Evolutionary conservation across 2,113 vertebrate genomes (phyloP).

Genomic region (Esox niger): DNA sequence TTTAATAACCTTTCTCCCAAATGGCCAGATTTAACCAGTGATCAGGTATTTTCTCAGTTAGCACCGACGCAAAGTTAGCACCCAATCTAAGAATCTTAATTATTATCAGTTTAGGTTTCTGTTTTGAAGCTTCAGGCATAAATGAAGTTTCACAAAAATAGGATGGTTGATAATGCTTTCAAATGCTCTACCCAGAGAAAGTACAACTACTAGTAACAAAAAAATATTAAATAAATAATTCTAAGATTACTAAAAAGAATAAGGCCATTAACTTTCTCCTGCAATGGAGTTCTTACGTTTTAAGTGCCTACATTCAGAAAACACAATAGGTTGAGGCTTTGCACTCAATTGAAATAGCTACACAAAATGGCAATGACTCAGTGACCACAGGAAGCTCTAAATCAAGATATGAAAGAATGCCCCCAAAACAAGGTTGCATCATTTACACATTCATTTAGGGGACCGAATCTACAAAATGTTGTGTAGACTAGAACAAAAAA

Average conservation of each 20-base stretch:
- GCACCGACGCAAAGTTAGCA: not conserved
- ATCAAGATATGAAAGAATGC: not conserved
- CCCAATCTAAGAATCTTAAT: not conserved
- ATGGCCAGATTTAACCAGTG: too few species aligned
- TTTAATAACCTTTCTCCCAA: too few species aligned
- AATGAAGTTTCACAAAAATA: not conserved
- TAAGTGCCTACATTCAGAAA: not conserved
- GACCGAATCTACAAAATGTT: not conserved
- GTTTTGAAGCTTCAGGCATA: too few species aligned
- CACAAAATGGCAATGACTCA: not conserved
- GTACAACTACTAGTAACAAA: not conserved
- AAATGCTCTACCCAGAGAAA: not conserved
- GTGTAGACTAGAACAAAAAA: not conserved
- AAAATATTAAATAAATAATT: not conserved
- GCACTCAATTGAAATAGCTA: not conserved
- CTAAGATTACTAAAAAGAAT: not conserved
- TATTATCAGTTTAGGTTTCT: too few species aligned
- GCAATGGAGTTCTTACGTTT: not conserved
- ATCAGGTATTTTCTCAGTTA: not conserved
- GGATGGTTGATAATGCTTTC: not conserved
- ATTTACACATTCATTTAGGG: not conserved
- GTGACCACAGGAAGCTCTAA: not conserved
- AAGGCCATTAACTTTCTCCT: not conserved
- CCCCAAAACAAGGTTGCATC: not conserved
- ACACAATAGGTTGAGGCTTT: not conserved